Evolutionary conservation across 2,888 invertebrate species (phyloP).

Genomic region (Drosophila sordidula): DNA sequence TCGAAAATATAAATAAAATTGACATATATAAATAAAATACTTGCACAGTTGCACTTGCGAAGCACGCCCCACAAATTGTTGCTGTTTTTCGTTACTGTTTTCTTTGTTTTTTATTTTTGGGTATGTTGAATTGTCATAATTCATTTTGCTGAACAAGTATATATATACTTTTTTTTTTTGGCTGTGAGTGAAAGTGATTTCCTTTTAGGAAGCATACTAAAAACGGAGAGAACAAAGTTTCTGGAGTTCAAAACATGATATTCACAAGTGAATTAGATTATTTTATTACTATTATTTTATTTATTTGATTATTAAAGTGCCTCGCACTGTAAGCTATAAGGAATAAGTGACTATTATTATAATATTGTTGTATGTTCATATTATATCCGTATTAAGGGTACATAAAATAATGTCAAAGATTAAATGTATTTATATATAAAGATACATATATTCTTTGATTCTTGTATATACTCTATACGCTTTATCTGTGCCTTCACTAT

Average conservation of each 20-base stretch:
- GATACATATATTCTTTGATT: background rate
- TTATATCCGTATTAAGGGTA: no score
- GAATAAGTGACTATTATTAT: no score
- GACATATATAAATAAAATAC: background rate
- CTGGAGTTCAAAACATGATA: background rate
- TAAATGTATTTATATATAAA: background rate
- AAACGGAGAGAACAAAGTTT: background rate
- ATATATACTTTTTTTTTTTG: background rate
- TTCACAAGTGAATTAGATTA: no score
- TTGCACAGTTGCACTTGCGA: constrained; percentile 4
- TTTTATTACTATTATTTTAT: no score
- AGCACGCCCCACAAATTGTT: constrained; percentile 20
- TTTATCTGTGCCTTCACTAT: no score
- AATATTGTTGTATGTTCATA: no score
- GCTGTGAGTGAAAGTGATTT: constrained; percentile 15
- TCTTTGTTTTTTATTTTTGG: constrained; percentile 6
- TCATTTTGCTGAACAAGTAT: constrained; percentile 14
- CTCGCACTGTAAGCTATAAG: no score
- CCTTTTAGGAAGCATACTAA: background rate
- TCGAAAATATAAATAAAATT: background rate
- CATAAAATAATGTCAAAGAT: no score
- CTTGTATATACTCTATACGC: no score
- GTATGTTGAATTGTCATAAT: constrained; percentile 28
- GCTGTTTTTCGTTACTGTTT: background rate
- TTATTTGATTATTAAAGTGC: no score